Percentiles rank a stretch among this genome's conserved stretches.
Evolutionary conservation across 2,888 invertebrate species (phyloP).

Genomic region (Acanthacorydalis orientalis): DNA sequence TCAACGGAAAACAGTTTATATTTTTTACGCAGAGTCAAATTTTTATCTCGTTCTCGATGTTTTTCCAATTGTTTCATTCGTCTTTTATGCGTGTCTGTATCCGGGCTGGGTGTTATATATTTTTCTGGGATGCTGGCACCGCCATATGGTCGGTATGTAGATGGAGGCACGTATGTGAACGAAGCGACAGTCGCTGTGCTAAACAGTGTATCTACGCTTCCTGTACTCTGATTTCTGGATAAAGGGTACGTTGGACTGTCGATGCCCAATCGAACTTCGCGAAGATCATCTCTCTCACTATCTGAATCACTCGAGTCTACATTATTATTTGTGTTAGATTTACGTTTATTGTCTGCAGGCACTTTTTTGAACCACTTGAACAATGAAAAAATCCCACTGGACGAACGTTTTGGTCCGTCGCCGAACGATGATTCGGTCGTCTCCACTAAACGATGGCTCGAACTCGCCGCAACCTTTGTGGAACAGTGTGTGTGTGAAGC

Average conservation of each 20-base stretch:
- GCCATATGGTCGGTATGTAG: conserved; percentile 28
- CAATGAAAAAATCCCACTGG: conserved; percentile 40
- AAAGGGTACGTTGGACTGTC: conserved; percentile 8
- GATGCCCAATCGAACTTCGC: not conserved
- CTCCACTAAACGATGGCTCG: not conserved
- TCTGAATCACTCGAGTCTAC: conserved; percentile 10
- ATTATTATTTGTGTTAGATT: conserved; percentile 9
- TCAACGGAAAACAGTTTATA: conserved; percentile 36
- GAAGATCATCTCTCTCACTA: conserved; percentile 5
- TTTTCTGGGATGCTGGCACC: conserved; percentile 23
- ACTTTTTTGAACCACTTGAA: conserved; percentile 55
- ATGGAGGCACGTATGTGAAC: conserved; percentile 48
- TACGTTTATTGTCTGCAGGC: conserved; percentile 9
- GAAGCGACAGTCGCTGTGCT: conserved; percentile 57
- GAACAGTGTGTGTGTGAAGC: not conserved
- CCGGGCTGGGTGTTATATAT: conserved; percentile 34
- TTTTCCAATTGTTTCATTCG: conserved; percentile 41
- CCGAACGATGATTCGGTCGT: not conserved
- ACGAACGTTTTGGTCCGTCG: conserved; percentile 5
- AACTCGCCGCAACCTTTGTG: not conserved
- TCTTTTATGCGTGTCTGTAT: conserved; percentile 45
- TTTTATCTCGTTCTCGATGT: conserved; percentile 37
- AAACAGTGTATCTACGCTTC: conserved; percentile 48
- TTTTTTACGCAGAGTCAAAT: conserved; percentile 44
- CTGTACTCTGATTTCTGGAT: conserved; percentile 31